Base-by-base conservation (phyloP, 2,888 invertebrate genomes). In the Eueremaeus valkanovi region DNA sequence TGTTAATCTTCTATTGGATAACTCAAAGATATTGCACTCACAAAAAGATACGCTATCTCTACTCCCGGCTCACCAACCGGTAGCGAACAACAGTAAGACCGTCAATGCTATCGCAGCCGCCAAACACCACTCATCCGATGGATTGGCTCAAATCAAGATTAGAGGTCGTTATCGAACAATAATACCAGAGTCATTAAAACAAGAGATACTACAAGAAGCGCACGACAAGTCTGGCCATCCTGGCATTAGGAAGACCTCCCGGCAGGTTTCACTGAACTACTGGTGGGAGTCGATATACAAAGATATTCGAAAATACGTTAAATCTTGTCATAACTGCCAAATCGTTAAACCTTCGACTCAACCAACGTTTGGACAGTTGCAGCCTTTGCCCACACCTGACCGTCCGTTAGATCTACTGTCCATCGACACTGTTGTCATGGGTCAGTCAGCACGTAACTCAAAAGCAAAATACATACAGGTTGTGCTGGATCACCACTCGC, bases 291-390 rank as follows among this genome's bases (percentile, higher is more conserved):
- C 6, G 1, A 72, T 72, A 16, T 0, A 3, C 1, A 3, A 27
- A 0, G 72, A 75, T 27, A 58, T 75, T 13, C 55, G 36, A 42
- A 0, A 27, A 6, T 27, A 36, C n/a, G 61, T 75, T 2, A 36
- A n/a, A 8, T 36, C 72, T 11, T 75, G 75, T 51, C 36, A 29
- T 5, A 2, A 13, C 33, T 73, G 73, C 31, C 73, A 73, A 36
- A 0, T 72, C 1, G 45, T 45, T 2, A 45, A 72, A 24, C n/a
- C 45, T n/a, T 5, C 72, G 1, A 5, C 1, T 31, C 45, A 45
- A 3, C 11, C 45, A 31, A 45, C 45, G 2, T 45, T 21, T 45
- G 72, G 45, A 42, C 3, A 31, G 11, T 27, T 6, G 1, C 24
- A 45, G 6, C 24, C 24, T 1, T 18, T 45, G 16, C 45, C 45